Evolutionary conservation across 2,888 invertebrate species (phyloP), one percentile per base, ranked within the genome.

Genomic region (Sericinus montela): DNA sequence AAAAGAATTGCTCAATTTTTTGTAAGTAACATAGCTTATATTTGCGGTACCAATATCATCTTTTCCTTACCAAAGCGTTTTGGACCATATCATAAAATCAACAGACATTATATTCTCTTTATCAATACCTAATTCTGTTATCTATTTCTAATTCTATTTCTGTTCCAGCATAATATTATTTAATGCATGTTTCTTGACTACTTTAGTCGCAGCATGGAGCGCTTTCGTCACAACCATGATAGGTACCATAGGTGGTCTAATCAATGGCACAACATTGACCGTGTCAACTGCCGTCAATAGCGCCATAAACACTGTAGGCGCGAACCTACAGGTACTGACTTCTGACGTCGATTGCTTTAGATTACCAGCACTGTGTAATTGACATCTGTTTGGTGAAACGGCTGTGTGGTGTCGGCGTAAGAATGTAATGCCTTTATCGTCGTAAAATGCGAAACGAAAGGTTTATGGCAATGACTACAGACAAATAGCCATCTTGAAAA

Each of bases 291-390:
- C 80, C 0, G 68, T 87, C 30, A 82, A 87, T 61, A 75, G 74
- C 57, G 77, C 78, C 36, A 76, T 86, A 56, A 80, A 82, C 59
- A 85, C 87, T 2, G 11, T 87, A 35, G 84, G 85, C 69, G 67
- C 69, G 45, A 86, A 83, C 57, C 55, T 88, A 34, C 69, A 87
- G 87, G 87, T 88, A 88, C 6, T 6, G 25, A 25, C 8, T 1
- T 1, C 54, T 57, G 11, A 36, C 15, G 19, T 3, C 32, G 34
- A 25, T 16, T 4, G 14, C 25, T 19, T 14, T 14, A 13, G n/a
- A n/a, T 29, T 14, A 3, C 28, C 15, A 9, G 7, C 25, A 7
- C 13, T n/a, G 14, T 32, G 52, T 42, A 36, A 42, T 40, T 46
- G 45, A 48, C 48, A 41, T 15, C 11, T 13, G 16, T 23, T 36